Conservation (phyloP, 2,113 vertebrate species). For the Apteryx owenii region DNA sequence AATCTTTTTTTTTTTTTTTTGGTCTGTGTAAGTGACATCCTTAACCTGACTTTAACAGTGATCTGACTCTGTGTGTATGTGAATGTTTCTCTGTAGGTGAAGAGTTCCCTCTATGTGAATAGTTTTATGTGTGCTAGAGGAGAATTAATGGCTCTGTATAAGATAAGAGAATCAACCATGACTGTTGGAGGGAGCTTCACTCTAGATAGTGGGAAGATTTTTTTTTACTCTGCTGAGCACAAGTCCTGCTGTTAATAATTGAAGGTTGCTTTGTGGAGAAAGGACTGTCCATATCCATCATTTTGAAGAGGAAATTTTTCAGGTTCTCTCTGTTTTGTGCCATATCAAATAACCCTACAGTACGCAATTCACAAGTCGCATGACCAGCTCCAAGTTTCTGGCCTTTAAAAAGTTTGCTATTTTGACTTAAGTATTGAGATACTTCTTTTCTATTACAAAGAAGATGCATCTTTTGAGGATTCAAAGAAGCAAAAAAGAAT, state of each 20-base stretch:
- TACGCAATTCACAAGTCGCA: constrained; percentile 8
- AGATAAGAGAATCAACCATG: constrained; percentile 41
- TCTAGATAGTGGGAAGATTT: neutral
- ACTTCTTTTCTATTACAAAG: constrained; percentile 72
- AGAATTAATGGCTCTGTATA: constrained; percentile 49
- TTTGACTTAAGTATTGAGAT: constrained; percentile 77
- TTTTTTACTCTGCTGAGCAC: constrained; percentile 42
- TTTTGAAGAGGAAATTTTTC: constrained; percentile 50
- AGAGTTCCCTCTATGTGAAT: constrained; percentile 44
- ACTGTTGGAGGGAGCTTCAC: constrained; percentile 48
- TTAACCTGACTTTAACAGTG: constrained; percentile 52
- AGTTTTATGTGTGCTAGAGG: constrained; percentile 34
- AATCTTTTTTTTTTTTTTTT: neutral
- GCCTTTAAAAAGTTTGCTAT: constrained; percentile 78
- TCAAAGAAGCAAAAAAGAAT: constrained; percentile 75
- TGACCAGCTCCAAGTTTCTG: constrained; percentile 59
- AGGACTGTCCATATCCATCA: constrained; percentile 18
- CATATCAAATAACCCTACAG: constrained; percentile 58
- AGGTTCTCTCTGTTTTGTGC: constrained; percentile 26
- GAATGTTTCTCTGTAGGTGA: constrained; percentile 50
- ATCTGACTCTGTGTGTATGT: neutral
- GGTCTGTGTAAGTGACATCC: constrained; percentile 19
- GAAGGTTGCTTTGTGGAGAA: constrained; percentile 38
- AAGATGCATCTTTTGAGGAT: constrained; percentile 76
- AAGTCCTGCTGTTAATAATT: constrained; percentile 58